A percentile compares a stretch with the other conserved stretches of the same genome.
Evolutionary conservation across 1,140 invertebrate species (phyloP).

Genomic region (Tachypleus tridentatus): DNA sequence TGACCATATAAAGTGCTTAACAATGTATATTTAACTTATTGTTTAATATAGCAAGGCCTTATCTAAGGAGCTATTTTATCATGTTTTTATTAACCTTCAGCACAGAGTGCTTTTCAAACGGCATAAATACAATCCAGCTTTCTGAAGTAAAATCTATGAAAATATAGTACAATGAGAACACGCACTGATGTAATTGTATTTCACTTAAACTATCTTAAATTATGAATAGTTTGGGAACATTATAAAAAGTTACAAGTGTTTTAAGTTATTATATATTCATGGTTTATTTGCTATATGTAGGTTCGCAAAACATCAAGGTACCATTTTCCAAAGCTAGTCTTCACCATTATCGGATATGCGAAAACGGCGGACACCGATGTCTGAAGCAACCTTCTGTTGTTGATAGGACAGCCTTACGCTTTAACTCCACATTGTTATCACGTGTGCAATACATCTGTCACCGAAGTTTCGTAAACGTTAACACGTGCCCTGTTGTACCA

Average conservation of each 20-base stretch:
- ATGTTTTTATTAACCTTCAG: no score
- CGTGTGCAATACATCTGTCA: conserved; percentile 8
- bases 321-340: conserved; percentile 66
- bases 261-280: background rate
- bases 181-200: background rate
- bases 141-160: no score
- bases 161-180: no score
- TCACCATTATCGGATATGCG: conserved; percentile 80
- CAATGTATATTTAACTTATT: no score
- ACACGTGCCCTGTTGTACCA: conserved; percentile 13
- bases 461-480: conserved; percentile 6
- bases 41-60: no score
- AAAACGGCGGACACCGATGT: conserved; percentile 74
- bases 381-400: conserved; percentile 43
- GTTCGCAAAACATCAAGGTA: conserved; percentile 51
- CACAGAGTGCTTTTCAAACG: no score
- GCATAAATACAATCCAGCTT: no score
- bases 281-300: conserved; percentile 6
- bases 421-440: conserved; percentile 12
- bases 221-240: background rate
- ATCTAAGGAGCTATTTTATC: no score
- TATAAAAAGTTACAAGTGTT: background rate
- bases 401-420: conserved; percentile 18
- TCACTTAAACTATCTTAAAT: background rate
- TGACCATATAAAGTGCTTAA: no score